Conservation (phyloP, 2,113 vertebrate genomes). For the Hippocampus comes region DNA sequence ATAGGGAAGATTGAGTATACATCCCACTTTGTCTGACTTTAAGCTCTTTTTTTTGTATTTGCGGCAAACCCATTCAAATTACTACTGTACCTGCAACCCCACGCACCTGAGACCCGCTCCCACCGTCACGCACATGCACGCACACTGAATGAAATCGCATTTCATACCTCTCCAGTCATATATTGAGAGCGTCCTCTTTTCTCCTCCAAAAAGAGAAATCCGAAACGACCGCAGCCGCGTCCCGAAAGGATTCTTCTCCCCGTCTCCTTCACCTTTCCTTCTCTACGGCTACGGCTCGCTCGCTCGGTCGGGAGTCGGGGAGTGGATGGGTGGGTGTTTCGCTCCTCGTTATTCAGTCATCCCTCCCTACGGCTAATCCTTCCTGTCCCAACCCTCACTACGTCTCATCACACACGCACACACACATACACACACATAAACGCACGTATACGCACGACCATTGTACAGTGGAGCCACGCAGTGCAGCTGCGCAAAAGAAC, state of each 20-base stretch:
- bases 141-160: slow-evolving; percentile 38
- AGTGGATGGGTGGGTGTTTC: slow-evolving; percentile 50
- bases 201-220: slow-evolving; percentile 41
- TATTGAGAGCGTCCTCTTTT: slow-evolving; percentile 46
- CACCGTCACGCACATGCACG: background rate
- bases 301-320: slow-evolving; percentile 41
- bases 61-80: background rate
- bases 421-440: background rate
- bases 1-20: slow-evolving; percentile 13
- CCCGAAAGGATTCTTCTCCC: slow-evolving; percentile 25
- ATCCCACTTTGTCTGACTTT: background rate
- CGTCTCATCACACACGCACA: background rate
- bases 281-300: slow-evolving; percentile 20
- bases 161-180: slow-evolving; percentile 66
- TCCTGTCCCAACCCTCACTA: slow-evolving; percentile 52
- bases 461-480: slow-evolving; percentile 9
- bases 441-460: no score
- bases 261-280: slow-evolving; percentile 18
- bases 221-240: slow-evolving; percentile 35
- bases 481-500: slow-evolving; percentile 43
- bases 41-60: background rate
- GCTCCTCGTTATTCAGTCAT: slow-evolving; percentile 64
- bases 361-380: slow-evolving; percentile 68
- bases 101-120: slow-evolving; percentile 40
- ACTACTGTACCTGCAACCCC: background rate